A percentile compares a stretch with the other conserved stretches of the same genome.
Evolutionary conservation across 2,113 vertebrate species (phyloP).

Genomic region (Pterocles burchelli): DNA sequence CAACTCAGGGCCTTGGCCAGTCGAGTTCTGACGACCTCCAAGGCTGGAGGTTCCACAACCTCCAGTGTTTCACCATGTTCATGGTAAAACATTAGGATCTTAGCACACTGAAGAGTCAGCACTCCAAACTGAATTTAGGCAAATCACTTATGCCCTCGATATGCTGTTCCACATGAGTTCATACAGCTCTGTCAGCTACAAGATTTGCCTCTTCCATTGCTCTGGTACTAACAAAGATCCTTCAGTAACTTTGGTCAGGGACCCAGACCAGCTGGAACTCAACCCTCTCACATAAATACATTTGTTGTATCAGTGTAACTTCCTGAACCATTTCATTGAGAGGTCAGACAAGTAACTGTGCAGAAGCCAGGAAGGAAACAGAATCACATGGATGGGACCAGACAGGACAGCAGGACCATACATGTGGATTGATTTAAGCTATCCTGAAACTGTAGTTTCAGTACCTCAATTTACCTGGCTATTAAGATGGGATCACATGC

Average conservation of each 20-base stretch:
- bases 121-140: background rate
- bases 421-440: background rate
- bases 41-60: background rate
- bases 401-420: background rate
- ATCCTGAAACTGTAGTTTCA: background rate
- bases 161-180: background rate
- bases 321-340: background rate
- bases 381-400: background rate
- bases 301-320: background rate
- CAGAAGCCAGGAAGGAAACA: background rate
- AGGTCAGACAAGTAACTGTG: background rate
- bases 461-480: background rate
- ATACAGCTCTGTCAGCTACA: background rate
- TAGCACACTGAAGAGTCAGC: background rate
- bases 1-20: background rate
- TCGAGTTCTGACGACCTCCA: background rate
- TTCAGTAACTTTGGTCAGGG: background rate
- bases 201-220: background rate
- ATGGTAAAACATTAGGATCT: background rate
- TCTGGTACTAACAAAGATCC: background rate
- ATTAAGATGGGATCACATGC: background rate
- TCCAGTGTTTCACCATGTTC: background rate
- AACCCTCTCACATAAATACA: background rate
- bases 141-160: background rate
- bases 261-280: background rate